phyloP scores from a whole-genome alignment of 2,797 vertebrate genomes.

The Periparus ater region DNA sequence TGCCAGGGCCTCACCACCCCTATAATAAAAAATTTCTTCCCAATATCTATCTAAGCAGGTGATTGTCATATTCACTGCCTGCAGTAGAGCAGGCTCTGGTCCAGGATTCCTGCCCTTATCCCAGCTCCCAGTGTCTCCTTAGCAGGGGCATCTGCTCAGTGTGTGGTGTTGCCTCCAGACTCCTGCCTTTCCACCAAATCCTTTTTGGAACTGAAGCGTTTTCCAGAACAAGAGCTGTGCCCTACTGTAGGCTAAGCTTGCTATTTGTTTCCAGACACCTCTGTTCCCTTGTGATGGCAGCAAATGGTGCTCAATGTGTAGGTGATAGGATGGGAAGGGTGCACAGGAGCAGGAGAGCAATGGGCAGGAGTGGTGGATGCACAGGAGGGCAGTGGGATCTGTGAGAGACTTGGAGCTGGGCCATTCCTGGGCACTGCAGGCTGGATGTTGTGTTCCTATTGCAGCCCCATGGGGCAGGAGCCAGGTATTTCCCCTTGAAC shows the following conservation, averaged over 20 bases:
- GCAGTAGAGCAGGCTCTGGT: not conserved
- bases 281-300: not conserved
- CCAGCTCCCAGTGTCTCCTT: fast-evolving
- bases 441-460: not conserved
- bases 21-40: not conserved
- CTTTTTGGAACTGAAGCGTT: not conserved
- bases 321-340: not conserved
- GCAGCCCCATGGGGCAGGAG: too few relatives aligned
- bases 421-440: not conserved
- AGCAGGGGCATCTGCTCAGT: not conserved
- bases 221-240: not conserved
- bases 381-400: not conserved
- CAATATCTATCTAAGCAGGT: not conserved
- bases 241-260: not conserved
- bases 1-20: not conserved
- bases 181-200: not conserved
- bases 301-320: not conserved
- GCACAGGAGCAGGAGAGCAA: not conserved
- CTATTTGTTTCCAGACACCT: not conserved
- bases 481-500: not conserved
- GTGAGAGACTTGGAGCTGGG: not conserved
- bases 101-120: not conserved
- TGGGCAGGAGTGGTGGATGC: not conserved
- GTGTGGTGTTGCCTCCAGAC: not conserved
- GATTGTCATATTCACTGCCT: not conserved